Evolutionary conservation across 2,113 vertebrate genomes (phyloP), one percentile per base, ranked within the genome.

Genomic region (Colossoma macropomum): DNA sequence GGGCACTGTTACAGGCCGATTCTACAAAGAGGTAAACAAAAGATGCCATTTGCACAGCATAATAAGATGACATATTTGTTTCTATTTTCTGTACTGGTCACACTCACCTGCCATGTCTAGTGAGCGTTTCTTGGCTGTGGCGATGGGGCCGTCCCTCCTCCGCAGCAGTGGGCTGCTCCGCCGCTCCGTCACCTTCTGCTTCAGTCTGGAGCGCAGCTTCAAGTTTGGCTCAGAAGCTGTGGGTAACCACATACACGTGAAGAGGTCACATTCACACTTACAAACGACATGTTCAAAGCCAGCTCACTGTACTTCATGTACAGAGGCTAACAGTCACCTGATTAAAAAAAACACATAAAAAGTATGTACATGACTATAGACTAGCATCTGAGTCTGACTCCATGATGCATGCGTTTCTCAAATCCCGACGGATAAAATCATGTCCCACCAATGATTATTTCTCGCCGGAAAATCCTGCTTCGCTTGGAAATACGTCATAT

Each of bases 221-320:
- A 99, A 92, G 88, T 99, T 99, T 90, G 98, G 98, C 87, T 99
- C 98, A 56, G 98, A 99, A 0, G 98, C 98, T 99, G 90, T 16
- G 0, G 16, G 0, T 16, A 71, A 80, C 8, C 82, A 82, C 32
- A 38, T 21, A 68, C 54, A 50, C 56, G 78, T 54, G 25, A 25
- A 66, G 32, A 32, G 45, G 34, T 75, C 38, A 66, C 32, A 38
- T 50, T 50, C 12, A 45, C 2, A 72, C 13, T 38, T 41, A 27
- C 16, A 71, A 50, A 15, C n/a, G 41, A 28, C 78, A 71, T 1
- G 27, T n/a, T 78, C 25, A 78, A 30, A 52, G 30, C 41, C 76
- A 21, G 1, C 15, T 5, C 1, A 21, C 45, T 50, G 27, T 77
- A 4, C 9, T 48, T 45, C 38, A 21, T 12, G n/a, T n/a, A n/a